Percentiles rank a stretch among this genome's conserved stretches.
phyloP scores from a whole-genome alignment of 1,140 invertebrate genomes.

The Homalodisca vitripennis region DNA sequence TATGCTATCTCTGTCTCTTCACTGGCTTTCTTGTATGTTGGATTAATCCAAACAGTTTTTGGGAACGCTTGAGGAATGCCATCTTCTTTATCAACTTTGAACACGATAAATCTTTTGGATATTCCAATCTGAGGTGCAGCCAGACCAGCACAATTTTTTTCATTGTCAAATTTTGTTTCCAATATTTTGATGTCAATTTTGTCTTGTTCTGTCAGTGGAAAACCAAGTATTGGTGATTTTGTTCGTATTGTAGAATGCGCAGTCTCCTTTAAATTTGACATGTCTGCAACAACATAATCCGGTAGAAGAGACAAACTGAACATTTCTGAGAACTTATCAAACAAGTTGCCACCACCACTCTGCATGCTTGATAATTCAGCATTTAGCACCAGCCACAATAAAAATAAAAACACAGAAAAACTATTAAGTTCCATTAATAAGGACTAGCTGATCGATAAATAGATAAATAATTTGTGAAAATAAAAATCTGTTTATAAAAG shows the following conservation, averaged over 20 bases:
- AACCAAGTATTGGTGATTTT: background rate
- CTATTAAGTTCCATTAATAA: too few relatives aligned
- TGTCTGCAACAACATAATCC: slow-evolving; percentile 10
- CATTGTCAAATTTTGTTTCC: slow-evolving; percentile 1
- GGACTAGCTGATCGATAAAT: too few relatives aligned
- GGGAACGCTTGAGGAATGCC: background rate
- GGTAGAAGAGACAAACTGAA: background rate
- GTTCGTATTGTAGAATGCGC: background rate
- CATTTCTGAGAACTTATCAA: too few relatives aligned
- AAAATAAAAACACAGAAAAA: too few relatives aligned
- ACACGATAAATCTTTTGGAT: background rate
- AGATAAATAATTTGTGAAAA: too few relatives aligned
- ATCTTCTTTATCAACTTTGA: slow-evolving; percentile 32
- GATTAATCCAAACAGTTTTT: slow-evolving; percentile 1
- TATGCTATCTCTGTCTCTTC: background rate
- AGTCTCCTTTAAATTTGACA: background rate
- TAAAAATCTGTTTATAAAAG: too few relatives aligned
- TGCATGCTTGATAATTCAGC: too few relatives aligned
- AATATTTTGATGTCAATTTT: slow-evolving; percentile 2
- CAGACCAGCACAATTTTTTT: slow-evolving; percentile 25
- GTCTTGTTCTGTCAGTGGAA: slow-evolving; percentile 6
- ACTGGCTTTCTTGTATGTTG: background rate
- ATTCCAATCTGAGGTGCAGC: slow-evolving; percentile 11
- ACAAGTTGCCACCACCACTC: too few relatives aligned
- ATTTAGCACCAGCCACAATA: too few relatives aligned